Evolutionary conservation across 2,113 vertebrate genomes (phyloP), one percentile per base, ranked within the genome.

Genomic region (Prietella phreatophila): DNA sequence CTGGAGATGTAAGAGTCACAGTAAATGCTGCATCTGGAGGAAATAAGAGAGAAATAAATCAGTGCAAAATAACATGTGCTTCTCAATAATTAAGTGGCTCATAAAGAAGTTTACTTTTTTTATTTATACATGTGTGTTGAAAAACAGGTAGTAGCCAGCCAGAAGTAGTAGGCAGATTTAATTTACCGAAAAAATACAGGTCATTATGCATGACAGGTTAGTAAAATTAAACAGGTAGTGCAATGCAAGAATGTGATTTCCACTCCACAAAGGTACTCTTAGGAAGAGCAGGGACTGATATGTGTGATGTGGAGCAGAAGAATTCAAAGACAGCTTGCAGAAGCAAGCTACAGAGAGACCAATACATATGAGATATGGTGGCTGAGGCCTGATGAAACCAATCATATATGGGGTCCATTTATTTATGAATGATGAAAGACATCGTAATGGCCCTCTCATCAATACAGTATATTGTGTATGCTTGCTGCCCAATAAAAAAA

Each of bases 1-100:
- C 92, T 6, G 95, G 84, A 0, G 94, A 92, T 0, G 94, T 94
- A n/a, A 98, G 93, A 86, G 93, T 93, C 79, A 97, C 94, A 0
- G 93, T 93, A 55, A 96, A 97, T 5, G 61, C 47, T 50, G 87
- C 67, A 79, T 89, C 89, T 92, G 79, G 63, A 86, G 33, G 47
- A 22, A 75, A 60, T 84, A 19, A 87, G 25, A 82, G 11, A 63
- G 42, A 58, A 30, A 61, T 15, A 50, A 42, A 22, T 81, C 4
- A 81, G 30, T 22, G 79, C 5, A 19, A 55, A 80, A 79, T 78
- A 53, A 50, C n/a, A 67, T 6, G 10, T 14, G 11, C 65, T 50
- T 73, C 6, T 39, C 9, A 73, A 39, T 22, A 39, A 73, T 33
- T 15, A 69, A n/a, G 9, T 65, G 27, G 25, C 25, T 14, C 13